Conservation (phyloP, 2,888 invertebrate genomes). For the Meteorus colon region DNA sequence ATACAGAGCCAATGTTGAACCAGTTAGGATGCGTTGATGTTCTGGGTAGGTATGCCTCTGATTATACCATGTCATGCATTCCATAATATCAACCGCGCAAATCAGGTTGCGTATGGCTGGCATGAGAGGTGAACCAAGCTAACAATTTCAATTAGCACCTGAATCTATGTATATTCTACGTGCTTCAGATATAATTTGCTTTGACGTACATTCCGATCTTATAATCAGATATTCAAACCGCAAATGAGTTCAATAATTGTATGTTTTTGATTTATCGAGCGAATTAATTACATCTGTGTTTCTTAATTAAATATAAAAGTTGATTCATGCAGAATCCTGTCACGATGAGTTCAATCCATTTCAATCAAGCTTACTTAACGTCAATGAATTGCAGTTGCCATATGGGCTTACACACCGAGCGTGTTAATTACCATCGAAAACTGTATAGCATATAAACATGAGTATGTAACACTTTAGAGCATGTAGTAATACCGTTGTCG, state of each 20-base stretch:
- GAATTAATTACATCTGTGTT: too few species aligned
- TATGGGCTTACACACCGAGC: constrained; percentile 22
- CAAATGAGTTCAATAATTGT: constrained; percentile 2
- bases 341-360: background rate
- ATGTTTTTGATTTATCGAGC: too few species aligned
- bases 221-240: constrained; percentile 13
- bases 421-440: constrained; percentile 39
- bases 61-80: constrained; percentile 61
- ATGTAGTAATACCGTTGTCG: constrained; percentile 7
- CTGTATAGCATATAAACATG: constrained; percentile 6
- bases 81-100: constrained; percentile 49
- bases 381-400: constrained; percentile 21
- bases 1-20: constrained; percentile 85
- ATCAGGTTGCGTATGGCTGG: constrained; percentile 28
- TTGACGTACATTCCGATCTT: constrained; percentile 20
- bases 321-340: background rate
- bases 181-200: background rate
- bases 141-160: constrained; percentile 39
- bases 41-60: constrained; percentile 76
- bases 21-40: constrained; percentile 86
- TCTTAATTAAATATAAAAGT: too few species aligned
- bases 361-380: constrained; percentile 15
- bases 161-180: constrained; percentile 9
- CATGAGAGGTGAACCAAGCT: constrained; percentile 25
- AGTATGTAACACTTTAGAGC: constrained; percentile 5